Evolutionary conservation across 2,888 invertebrate species (phyloP), one percentile per base, ranked within the genome.

Genomic region (Mayetiola destructor): DNA sequence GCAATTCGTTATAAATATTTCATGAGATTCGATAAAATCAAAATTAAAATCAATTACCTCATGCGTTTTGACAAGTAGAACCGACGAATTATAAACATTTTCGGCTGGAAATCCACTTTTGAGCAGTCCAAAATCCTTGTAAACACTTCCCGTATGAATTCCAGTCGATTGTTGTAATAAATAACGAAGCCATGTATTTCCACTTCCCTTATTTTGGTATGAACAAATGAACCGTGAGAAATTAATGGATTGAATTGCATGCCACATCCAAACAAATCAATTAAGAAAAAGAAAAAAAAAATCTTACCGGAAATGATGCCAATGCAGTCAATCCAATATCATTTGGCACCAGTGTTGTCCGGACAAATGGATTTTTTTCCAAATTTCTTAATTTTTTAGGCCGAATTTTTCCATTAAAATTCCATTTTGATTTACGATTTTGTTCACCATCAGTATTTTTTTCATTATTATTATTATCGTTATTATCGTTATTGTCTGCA

Each of bases 121-220:
- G 61, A 83, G 69, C 21, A 88, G 73, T 20, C 86, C 85, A 67
- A 83, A 84, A 67, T 88, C 88, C 75, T 84, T 85, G 70, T 88
- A 88, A 36, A 88, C 81, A 56, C 87, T 87, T 14, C 88, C 88
- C 1, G 88, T 88, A 59, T 81, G 73, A 55, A 84, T 74, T 40
- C 88, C 86, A 66, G 86, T 87, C 29, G 80, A 80, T 70, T 88
- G 86, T 67, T 88, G 87, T 52, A 88, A 68, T 40, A 88, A 70
- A 67, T 88, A 88, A 58, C 88, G 72, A 16, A 88, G 70, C 88
- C 88, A 88, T 21, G 88, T 88, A 66, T 88, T 88, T 1, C 88
- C 88, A 14, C n/a, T 27, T 18, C 27, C 27, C 48, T 48, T n/a
- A n/a, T n/a, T n/a, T n/a, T n/a, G n/a, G n/a, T n/a, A n/a, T n/a